Evolutionary conservation across 2,113 vertebrate species (phyloP).

Genomic region (Dipodomys spectabilis): DNA sequence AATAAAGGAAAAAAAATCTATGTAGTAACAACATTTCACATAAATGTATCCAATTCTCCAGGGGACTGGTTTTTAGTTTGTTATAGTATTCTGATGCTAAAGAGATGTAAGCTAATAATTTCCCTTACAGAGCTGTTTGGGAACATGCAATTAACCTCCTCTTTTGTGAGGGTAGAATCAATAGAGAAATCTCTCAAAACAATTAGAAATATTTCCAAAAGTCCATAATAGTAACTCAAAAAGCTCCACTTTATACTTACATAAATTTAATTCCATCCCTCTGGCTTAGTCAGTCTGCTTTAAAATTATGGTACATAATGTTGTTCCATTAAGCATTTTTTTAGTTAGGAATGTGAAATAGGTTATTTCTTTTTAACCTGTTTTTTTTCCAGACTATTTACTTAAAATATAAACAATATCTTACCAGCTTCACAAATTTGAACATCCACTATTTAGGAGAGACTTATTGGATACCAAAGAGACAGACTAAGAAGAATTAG

Average conservation of each 20-base stretch:
- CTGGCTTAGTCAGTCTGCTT: neutral
- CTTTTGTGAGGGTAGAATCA: neutral
- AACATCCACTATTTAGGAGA: neutral
- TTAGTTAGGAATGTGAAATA: neutral
- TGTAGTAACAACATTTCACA: neutral
- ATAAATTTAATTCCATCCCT: neutral
- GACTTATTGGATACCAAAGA: neutral
- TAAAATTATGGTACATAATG: neutral
- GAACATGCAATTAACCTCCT: neutral
- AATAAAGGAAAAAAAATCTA: constrained; percentile 10
- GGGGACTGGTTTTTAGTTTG: neutral
- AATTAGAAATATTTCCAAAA: neutral
- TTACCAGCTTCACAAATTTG: neutral
- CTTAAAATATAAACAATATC: neutral
- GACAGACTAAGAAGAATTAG: neutral
- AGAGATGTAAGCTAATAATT: neutral
- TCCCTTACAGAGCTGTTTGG: neutral
- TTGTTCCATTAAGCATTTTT: neutral
- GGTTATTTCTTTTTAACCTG: neutral
- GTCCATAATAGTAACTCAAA: neutral
- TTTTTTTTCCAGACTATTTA: neutral
- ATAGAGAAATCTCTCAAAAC: neutral
- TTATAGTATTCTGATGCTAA: neutral
- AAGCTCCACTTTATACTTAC: neutral
- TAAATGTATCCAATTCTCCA: neutral